phyloP scores from a whole-genome alignment of 2,888 invertebrate genomes.

The Nomada flava region DNA sequence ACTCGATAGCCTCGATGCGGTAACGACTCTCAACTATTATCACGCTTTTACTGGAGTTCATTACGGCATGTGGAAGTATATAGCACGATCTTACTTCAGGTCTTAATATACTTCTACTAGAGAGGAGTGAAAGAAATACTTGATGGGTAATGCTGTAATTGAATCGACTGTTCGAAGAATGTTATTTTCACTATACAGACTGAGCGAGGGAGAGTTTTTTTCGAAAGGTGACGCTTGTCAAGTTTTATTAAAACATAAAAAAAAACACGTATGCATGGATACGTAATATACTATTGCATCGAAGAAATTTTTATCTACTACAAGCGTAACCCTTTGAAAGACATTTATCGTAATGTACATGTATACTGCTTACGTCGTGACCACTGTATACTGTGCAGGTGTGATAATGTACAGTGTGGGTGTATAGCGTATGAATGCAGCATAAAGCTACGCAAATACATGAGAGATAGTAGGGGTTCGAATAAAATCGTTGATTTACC shows the following conservation, averaged over 20 bases:
- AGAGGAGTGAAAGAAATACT: constrained; percentile 45
- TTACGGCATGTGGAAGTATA: constrained; percentile 31
- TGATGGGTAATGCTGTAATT: constrained; percentile 45
- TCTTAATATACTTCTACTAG: constrained; percentile 43
- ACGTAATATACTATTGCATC: too few relatives aligned
- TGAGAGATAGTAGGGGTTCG: constrained; percentile 39
- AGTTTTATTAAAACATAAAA: background rate
- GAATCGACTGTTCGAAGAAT: constrained; percentile 11
- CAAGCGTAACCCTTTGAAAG: constrained; percentile 12
- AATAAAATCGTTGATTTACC: constrained; percentile 52
- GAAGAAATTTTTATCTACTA: too few relatives aligned
- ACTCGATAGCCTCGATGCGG: constrained; percentile 32
- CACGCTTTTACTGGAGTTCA: constrained; percentile 44
- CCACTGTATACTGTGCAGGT: constrained; percentile 42
- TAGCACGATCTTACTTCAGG: constrained; percentile 39
- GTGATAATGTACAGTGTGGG: constrained; percentile 62
- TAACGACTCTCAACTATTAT: constrained; percentile 31
- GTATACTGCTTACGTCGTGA: constrained; percentile 8
- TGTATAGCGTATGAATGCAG: constrained; percentile 70
- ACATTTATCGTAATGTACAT: background rate
- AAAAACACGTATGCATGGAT: background rate
- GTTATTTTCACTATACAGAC: constrained; percentile 3
- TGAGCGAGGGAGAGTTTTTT: background rate
- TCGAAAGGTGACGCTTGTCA: constrained; percentile 11
- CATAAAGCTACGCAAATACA: constrained; percentile 62